Percentiles rank a stretch among this genome's conserved stretches.
phyloP scores from a whole-genome alignment of 2,797 vertebrate genomes.

The Phrynocephalus forsythii region DNA sequence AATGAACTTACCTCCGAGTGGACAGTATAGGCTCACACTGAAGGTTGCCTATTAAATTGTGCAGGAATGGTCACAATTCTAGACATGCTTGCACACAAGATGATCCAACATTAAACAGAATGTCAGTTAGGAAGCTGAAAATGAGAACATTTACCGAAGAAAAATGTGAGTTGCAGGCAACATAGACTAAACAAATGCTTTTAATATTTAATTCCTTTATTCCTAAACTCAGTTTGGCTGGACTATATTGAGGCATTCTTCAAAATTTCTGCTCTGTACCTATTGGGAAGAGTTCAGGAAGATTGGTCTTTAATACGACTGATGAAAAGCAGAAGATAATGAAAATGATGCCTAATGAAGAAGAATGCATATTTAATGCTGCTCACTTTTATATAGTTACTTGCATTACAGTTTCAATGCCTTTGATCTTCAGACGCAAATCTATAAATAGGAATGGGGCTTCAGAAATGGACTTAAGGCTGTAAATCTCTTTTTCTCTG shows the following conservation, averaged over 20 bases:
- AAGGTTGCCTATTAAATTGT: not conserved
- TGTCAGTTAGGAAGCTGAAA: not conserved
- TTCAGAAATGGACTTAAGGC: slow-evolving; percentile 4
- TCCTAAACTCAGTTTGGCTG: not conserved
- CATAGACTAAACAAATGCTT: not conserved
- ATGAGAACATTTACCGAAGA: not conserved
- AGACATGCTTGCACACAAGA: not conserved
- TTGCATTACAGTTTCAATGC: not conserved
- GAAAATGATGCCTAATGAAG: not conserved
- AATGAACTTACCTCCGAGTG: not conserved
- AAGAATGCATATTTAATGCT: slow-evolving; percentile 14
- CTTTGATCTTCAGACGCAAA: slow-evolving; percentile 22
- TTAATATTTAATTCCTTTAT: not conserved
- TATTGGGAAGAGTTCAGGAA: not conserved
- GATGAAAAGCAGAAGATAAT: slow-evolving; percentile 24
- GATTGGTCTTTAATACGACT: not conserved
- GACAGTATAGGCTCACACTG: not conserved
- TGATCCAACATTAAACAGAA: not conserved
- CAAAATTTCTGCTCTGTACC: not conserved
- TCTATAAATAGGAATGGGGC: slow-evolving; percentile 22
- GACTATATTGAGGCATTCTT: not conserved
- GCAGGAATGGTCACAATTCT: not conserved
- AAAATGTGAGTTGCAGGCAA: not conserved
- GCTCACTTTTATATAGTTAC: not conserved
- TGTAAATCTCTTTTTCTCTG: slow-evolving; percentile 16